A percentile compares a stretch with the other conserved stretches of the same genome.
Evolutionary conservation across 1,140 invertebrate genomes (phyloP).

Genomic region (Drosophila aff.): DNA sequence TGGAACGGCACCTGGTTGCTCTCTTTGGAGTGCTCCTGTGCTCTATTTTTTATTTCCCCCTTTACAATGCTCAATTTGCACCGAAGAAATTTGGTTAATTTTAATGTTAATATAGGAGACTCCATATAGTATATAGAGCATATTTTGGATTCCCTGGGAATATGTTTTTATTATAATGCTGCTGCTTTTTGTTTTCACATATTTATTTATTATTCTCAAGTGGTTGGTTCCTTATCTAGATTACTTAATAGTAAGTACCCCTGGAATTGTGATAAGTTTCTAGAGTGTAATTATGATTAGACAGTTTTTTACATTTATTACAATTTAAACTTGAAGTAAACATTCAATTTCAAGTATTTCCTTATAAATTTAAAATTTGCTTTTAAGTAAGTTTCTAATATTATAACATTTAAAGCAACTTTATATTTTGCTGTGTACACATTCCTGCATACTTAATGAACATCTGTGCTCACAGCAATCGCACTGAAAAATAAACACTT

Average conservation of each 20-base stretch:
- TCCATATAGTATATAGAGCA: too few species aligned
- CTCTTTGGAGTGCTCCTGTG: constrained; percentile 9
- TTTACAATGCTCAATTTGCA: constrained; percentile 9
- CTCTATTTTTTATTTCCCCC: neutral
- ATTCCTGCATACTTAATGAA: constrained; percentile 29
- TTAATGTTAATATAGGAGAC: neutral
- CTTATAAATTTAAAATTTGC: too few species aligned
- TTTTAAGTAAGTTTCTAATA: neutral
- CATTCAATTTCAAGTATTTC: too few species aligned
- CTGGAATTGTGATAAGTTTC: neutral
- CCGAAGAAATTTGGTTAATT: neutral
- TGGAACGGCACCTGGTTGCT: constrained; percentile 34
- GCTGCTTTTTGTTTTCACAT: too few species aligned
- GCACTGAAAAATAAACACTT: constrained; percentile 31
- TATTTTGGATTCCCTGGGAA: too few species aligned
- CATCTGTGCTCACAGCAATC: constrained; percentile 21
- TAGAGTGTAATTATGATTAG: neutral
- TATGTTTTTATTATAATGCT: too few species aligned
- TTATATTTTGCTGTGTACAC: constrained; percentile 22
- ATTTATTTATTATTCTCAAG: neutral
- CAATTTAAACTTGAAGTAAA: too few species aligned
- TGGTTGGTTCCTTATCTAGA: neutral
- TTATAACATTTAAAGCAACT: neutral
- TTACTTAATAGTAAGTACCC: neutral
- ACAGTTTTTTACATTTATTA: neutral